These are phyloP conservation scores for Diabrotica undecimpunctata DNA, from an alignment of 1,140 invertebrate species.

Conservation along the genomic window DNA sequence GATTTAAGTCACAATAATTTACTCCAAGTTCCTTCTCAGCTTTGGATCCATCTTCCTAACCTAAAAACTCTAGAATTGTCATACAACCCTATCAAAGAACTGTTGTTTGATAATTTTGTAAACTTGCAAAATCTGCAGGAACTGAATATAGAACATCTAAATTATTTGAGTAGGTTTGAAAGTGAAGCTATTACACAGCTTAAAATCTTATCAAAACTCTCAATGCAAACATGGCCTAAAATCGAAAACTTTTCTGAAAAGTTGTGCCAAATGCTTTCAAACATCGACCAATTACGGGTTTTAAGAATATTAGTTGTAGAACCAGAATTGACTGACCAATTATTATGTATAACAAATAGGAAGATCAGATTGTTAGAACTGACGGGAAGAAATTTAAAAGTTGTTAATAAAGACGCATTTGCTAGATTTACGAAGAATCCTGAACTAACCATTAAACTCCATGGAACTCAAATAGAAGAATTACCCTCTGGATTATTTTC, in stretches of 20 bases:
- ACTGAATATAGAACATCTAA: slow-evolving; percentile 55
- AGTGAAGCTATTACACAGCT: slow-evolving; percentile 61
- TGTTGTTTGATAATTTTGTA: slow-evolving; percentile 51
- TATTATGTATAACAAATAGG: slow-evolving; percentile 66
- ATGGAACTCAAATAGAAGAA: slow-evolving; percentile 68
- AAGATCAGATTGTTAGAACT: slow-evolving; percentile 78
- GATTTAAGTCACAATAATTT: slow-evolving; percentile 66
- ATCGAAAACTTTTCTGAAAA: slow-evolving; percentile 58
- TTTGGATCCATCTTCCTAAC: slow-evolving; percentile 47
- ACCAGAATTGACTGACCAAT: slow-evolving; percentile 63
- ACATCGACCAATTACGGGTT: slow-evolving; percentile 51
- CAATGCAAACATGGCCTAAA: slow-evolving; percentile 64
- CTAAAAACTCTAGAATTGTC: slow-evolving; percentile 45
- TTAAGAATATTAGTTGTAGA: slow-evolving; percentile 64
- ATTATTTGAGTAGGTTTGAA: slow-evolving; percentile 62
- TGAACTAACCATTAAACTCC: slow-evolving; percentile 71
- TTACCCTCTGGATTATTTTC: slow-evolving; percentile 75
- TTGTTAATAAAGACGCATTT: slow-evolving; percentile 69
- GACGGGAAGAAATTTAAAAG: slow-evolving; percentile 67
- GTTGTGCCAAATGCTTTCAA: slow-evolving; percentile 58
- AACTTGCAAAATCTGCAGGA: slow-evolving; percentile 54
- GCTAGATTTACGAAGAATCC: slow-evolving; percentile 58
- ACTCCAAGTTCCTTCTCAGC: slow-evolving; percentile 59
- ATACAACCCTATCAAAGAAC: slow-evolving; percentile 45
- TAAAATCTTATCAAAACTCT: slow-evolving; percentile 57